Evolutionary conservation across 2,113 vertebrate species (phyloP).

Genomic region (Leucopsar rothschildi): DNA sequence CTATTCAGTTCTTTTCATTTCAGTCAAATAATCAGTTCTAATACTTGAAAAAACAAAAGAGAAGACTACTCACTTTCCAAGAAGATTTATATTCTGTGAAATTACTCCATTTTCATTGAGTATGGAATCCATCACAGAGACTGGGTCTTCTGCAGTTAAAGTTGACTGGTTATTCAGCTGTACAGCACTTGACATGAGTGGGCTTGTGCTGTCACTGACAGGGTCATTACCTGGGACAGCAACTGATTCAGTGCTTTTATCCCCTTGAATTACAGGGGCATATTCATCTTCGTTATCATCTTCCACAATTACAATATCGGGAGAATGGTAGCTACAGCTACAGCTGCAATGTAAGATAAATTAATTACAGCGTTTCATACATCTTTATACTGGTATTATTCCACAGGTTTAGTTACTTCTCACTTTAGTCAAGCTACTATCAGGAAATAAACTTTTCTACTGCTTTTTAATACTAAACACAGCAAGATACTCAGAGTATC

Average conservation of each 20-base stretch:
- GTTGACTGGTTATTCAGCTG: constrained; percentile 81
- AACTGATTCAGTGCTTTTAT: constrained; percentile 49
- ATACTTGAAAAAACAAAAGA: not conserved
- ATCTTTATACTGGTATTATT: not conserved
- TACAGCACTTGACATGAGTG: constrained; percentile 76
- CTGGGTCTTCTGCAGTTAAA: constrained; percentile 85
- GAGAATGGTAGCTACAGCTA: constrained; percentile 62
- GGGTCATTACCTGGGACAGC: constrained; percentile 43
- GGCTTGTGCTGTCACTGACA: constrained; percentile 42
- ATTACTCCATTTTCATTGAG: constrained; percentile 87
- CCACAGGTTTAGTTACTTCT: not conserved
- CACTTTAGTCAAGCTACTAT: not conserved
- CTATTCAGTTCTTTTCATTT: not conserved
- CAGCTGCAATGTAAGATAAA: constrained; percentile 50
- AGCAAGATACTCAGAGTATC: not conserved
- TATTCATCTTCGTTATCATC: constrained; percentile 79
- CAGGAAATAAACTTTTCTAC: not conserved
- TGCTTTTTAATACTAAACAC: not conserved
- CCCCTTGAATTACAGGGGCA: constrained; percentile 72
- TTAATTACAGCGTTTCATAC: not conserved
- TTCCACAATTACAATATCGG: constrained; percentile 88
- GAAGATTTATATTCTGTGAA: constrained; percentile 92
- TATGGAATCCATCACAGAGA: constrained; percentile 97
- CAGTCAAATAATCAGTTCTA: not conserved
- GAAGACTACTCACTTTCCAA: constrained; percentile 87